Base-by-base conservation (phyloP, 2,797 vertebrate species). In the Spinus olivaceus region DNA sequence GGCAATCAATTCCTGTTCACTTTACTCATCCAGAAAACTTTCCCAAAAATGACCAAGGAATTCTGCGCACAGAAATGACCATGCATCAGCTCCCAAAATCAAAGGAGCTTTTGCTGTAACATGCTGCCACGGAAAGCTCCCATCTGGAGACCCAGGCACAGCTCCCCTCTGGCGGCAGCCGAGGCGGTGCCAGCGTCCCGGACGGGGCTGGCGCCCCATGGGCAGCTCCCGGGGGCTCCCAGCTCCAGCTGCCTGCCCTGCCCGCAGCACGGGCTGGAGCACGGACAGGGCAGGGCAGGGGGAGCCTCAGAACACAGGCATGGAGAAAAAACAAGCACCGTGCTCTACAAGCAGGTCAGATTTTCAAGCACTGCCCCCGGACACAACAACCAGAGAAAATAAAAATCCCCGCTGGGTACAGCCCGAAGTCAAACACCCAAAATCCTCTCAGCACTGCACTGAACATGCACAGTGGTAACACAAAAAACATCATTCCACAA, bases 11-110 rank as follows among this genome's bases (percentile, higher is more conserved):
- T 92, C 84, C 50, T 28, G 6, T 32, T 87, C 59, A 61, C 37
- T 86, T 72, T 56, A 82, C 61, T 87, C 74, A 65, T 50, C 51
- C 77, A 21, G 54, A 56, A 88, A 86, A 93, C 80, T 86, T 88
- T 41, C 51, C 59, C 37, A 13, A 60, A 83, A 83, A 72, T 76
- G 44, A 81, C 42, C 35, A n/a, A 70, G 39, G 66, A 88, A 86
- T 60, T 65, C 25, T 41, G 42, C 81, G 39, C 14, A 12, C 25
- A 13, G 9, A 23, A 65, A 37, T 3, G 10, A 56, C 51, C 0
- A 0, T 7, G 63, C 67, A 67, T 54, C 67, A 67, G n/a, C 39
- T 67, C 47, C 41, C 39, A 4, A 15, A 59, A 89, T 6, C 47
- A 5, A 2, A 57, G 49, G 18, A n/a, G 49, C 32, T 60, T n/a